phyloP scores from a whole-genome alignment of 2,888 invertebrate species.

The Clivina fossor region DNA sequence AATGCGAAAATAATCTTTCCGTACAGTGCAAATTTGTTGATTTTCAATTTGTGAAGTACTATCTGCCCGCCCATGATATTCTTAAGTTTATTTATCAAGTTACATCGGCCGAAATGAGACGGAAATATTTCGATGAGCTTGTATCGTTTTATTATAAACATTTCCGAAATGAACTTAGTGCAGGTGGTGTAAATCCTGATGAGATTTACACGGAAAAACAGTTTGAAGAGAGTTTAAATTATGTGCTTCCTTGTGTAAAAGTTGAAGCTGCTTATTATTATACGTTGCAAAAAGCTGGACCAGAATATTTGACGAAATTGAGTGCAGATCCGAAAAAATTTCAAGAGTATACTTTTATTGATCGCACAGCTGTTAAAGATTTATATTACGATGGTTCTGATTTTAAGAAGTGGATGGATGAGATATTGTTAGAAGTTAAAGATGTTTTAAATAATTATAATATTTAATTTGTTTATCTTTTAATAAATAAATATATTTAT shows the following conservation, averaged over 20 bases:
- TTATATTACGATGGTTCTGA: constrained; percentile 1
- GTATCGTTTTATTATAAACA: constrained; percentile 4
- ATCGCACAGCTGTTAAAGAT: constrained; percentile 1
- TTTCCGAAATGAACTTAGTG: background rate
- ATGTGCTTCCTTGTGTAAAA: constrained; percentile 3
- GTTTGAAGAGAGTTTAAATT: constrained; percentile 4
- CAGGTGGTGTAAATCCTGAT: background rate
- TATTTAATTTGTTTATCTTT: too few relatives aligned
- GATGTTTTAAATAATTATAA: constrained; percentile 24
- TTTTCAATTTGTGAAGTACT: constrained; percentile 24
- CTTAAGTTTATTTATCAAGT: constrained; percentile 9
- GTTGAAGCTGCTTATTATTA: constrained; percentile 7
- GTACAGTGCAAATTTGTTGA: constrained; percentile 29
- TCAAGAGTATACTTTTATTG: background rate
- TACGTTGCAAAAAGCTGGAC: constrained; percentile 9
- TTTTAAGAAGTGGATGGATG: constrained; percentile 11
- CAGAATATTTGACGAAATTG: background rate
- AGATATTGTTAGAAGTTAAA: constrained; percentile 7
- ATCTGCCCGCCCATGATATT: constrained; percentile 30
- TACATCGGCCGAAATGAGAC: constrained; percentile 2
- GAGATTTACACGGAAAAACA: background rate
- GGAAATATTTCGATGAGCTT: constrained; percentile 2
- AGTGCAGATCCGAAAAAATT: background rate
- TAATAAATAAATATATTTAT: too few relatives aligned
- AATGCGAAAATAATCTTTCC: constrained; percentile 15